A percentile compares a stretch with the other conserved stretches of the same genome.
These are phyloP conservation scores for Onychomys arenicola DNA, from an alignment of 2,797 vertebrate genomes.

Conservation along the genomic window DNA sequence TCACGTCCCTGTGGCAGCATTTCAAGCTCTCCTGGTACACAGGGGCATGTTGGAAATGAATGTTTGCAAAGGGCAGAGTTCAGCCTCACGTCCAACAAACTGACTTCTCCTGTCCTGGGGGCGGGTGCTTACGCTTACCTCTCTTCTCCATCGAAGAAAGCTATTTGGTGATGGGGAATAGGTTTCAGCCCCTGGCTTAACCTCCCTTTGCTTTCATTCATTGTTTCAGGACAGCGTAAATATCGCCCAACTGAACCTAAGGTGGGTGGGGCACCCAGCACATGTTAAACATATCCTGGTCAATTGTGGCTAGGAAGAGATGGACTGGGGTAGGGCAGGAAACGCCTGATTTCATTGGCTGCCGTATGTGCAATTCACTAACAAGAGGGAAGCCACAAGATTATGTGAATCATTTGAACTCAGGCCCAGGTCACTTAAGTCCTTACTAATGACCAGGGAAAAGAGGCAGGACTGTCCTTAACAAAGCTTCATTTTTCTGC, in stretches of 20 bases:
- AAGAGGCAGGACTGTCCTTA: background rate
- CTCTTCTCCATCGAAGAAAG: background rate
- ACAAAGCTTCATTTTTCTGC: constrained; percentile 30
- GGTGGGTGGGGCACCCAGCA: background rate
- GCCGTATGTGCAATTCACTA: too few relatives aligned
- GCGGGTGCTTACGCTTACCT: background rate
- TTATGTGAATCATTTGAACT: background rate
- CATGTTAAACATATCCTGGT: background rate
- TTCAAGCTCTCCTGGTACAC: background rate
- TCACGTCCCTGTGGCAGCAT: background rate
- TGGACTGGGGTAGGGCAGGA: too few relatives aligned
- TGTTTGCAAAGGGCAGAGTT: background rate
- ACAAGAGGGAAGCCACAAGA: background rate
- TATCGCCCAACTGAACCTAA: background rate
- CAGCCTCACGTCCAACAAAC: background rate
- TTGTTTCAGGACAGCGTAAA: background rate
- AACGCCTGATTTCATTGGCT: background rate
- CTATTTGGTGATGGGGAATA: too few relatives aligned
- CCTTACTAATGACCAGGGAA: background rate
- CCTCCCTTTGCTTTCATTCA: background rate
- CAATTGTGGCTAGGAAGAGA: too few relatives aligned
- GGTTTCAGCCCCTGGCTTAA: background rate
- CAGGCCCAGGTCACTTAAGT: background rate
- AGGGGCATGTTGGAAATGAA: background rate
- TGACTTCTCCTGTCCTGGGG: background rate